Conservation (phyloP, 2,797 vertebrate species). For the Phalanger gymnotis region DNA sequence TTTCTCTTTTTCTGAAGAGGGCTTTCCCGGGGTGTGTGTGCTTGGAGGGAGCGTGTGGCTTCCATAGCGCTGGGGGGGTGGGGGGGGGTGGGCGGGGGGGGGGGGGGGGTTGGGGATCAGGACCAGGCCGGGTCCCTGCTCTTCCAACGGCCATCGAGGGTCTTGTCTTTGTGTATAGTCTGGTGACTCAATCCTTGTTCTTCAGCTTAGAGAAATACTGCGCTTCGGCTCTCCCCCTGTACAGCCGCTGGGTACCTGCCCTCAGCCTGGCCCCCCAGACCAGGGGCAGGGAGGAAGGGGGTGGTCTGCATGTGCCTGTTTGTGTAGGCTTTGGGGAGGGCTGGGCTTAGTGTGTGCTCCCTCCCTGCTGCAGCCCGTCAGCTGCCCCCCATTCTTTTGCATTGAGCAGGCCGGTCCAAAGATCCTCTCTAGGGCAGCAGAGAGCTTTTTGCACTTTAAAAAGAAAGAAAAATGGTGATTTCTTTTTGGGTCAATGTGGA, state of each 20-base stretch:
- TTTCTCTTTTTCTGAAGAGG: slow-evolving; percentile 41
- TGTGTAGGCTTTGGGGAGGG: slow-evolving; percentile 47
- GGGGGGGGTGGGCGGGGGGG: not conserved
- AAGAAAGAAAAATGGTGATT: slow-evolving; percentile 79
- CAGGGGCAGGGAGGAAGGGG: slow-evolving; percentile 59
- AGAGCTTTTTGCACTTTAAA: slow-evolving; percentile 89
- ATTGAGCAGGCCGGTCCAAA: slow-evolving; percentile 87
- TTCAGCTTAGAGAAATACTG: slow-evolving; percentile 39
- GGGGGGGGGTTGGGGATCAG: not conserved
- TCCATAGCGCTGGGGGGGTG: slow-evolving; percentile 12
- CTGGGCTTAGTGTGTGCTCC: slow-evolving; percentile 59
- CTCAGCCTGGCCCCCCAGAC: slow-evolving; percentile 69
- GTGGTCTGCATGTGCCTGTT: slow-evolving; percentile 78
- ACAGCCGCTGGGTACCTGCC: slow-evolving; percentile 72
- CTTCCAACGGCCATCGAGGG: slow-evolving; percentile 44
- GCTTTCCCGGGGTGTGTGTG: slow-evolving; percentile 62
- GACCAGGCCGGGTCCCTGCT: slow-evolving; percentile 43
- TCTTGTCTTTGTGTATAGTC: slow-evolving; percentile 33
- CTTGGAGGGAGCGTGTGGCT: slow-evolving; percentile 62
- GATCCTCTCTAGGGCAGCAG: slow-evolving; percentile 88
- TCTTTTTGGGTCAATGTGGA: slow-evolving; percentile 83
- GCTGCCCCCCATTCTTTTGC: slow-evolving; percentile 86
- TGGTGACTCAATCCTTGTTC: slow-evolving; percentile 47
- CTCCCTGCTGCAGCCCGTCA: slow-evolving; percentile 68
- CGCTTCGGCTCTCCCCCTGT: slow-evolving; percentile 46